Evolutionary conservation across 2,797 vertebrate species (phyloP).

Genomic region (Ataeniobius toweri): DNA sequence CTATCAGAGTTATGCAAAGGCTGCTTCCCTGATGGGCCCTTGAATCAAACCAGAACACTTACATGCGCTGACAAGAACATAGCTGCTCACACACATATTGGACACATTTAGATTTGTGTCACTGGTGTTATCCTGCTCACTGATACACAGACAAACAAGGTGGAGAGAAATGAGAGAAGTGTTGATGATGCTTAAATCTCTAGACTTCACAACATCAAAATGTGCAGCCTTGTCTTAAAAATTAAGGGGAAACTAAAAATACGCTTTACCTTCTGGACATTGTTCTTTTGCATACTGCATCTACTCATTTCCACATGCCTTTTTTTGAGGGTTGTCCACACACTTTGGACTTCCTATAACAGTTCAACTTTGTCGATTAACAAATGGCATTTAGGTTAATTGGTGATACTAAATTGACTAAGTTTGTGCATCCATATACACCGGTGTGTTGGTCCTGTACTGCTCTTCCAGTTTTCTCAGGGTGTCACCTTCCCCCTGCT

Average conservation of each 20-base stretch:
- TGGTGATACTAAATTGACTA: no score
- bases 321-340: not conserved
- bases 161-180: not conserved
- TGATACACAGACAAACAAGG: not conserved
- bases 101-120: constrained; percentile 32
- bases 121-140: constrained; percentile 14
- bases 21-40: constrained; percentile 49
- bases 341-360: not conserved
- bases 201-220: not conserved
- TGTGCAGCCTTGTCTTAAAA: not conserved
- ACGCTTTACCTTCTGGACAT: not conserved
- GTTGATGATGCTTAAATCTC: not conserved
- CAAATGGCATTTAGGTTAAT: not conserved
- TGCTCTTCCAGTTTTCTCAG: no score
- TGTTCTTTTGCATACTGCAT: not conserved
- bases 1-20: constrained; percentile 68
- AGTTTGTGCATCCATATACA: no score
- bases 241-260: not conserved
- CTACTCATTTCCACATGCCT: not conserved
- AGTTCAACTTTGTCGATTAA: not conserved
- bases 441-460: no score
- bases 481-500: no score
- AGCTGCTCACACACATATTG: not conserved
- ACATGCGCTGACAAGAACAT: constrained; percentile 30
- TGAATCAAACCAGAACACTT: constrained; percentile 51